Evolutionary conservation across 2,888 invertebrate genomes (phyloP).

Genomic region (Drosophila pegasa): DNA sequence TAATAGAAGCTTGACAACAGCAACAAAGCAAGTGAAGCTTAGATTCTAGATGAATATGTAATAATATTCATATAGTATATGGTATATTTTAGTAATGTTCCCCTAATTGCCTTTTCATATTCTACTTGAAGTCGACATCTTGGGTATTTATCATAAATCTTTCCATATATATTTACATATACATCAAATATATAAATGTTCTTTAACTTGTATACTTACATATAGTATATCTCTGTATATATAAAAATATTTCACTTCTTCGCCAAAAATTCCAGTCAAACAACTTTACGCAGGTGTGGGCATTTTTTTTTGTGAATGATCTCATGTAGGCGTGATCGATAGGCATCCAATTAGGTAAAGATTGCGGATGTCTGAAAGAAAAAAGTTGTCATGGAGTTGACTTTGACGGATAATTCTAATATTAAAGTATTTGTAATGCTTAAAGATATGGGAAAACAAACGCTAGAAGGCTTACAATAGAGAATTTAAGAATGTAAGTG

Average conservation of each 20-base stretch:
- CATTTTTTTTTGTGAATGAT: conserved; percentile 23
- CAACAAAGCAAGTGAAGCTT: background rate
- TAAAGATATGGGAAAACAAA: too few relatives aligned
- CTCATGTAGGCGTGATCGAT: conserved; percentile 46
- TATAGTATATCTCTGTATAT: background rate
- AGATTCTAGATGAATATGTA: too few relatives aligned
- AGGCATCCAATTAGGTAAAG: conserved; percentile 26
- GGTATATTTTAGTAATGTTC: background rate
- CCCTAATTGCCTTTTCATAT: background rate
- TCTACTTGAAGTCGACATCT: background rate
- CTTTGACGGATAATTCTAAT: background rate
- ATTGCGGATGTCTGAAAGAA: conserved; percentile 9
- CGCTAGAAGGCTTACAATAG: too few relatives aligned
- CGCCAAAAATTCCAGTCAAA: conserved; percentile 16
- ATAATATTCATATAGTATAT: background rate
- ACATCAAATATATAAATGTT: background rate
- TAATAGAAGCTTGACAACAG: background rate
- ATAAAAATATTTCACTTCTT: background rate
- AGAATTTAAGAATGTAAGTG: too few relatives aligned
- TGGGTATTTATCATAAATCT: background rate
- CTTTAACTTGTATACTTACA: background rate
- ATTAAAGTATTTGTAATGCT: background rate
- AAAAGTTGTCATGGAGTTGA: conserved; percentile 1
- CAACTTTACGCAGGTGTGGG: conserved; percentile 19
- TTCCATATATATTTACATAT: background rate